Evolutionary conservation across 2,113 vertebrate genomes (phyloP), one percentile per base, ranked within the genome.

Genomic region (Pagrus major): DNA sequence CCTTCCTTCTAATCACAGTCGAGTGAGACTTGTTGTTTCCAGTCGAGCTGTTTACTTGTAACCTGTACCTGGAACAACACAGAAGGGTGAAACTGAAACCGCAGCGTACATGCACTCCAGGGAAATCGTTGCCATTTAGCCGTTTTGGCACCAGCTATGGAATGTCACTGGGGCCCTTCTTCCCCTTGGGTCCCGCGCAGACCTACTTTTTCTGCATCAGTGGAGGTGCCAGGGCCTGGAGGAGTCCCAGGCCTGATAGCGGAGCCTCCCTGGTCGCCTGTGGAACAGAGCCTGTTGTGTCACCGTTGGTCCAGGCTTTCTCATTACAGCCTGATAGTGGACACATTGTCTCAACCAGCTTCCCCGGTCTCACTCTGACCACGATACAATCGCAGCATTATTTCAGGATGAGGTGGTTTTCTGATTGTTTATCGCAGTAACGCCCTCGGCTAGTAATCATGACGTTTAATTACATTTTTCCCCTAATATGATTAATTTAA

Each of bases 71-170:
- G 76, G 60, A 78, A 76, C 63, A 77, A 80, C 63, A 76, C 60
- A 52, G 75, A 61, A 3, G 64, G 65, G 39, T 78, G 88, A 88
- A 90, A 89, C 76, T 59, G 71, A 88, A 70, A 86, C 90, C 79
- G n/a, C 44, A 72, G 76, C 37, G 60, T 66, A 60, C 8, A 21
- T 80, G 39, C 46, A 52, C 90, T 84, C 78, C 31, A 44, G 86
- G 87, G 90, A 90, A 86, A 88, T 39, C 23, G 54, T 65, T 87
- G 69, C 85, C 86, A 88, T 90, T 90, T 78, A 88, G 66, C 69
- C 16, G 58, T 74, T 86, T 86, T 91, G 87, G 82, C 88, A 78
- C 68, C 37, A 46, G 58, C 37, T 0, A 16, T 80, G 69, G 82
- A 88, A 86, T 84, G 85, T 80, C 71, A 78, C 81, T 56, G 56